Evolutionary conservation across 2,888 invertebrate genomes (phyloP), one percentile per base, ranked within the genome.

Genomic region (Acholoe squamosa): DNA sequence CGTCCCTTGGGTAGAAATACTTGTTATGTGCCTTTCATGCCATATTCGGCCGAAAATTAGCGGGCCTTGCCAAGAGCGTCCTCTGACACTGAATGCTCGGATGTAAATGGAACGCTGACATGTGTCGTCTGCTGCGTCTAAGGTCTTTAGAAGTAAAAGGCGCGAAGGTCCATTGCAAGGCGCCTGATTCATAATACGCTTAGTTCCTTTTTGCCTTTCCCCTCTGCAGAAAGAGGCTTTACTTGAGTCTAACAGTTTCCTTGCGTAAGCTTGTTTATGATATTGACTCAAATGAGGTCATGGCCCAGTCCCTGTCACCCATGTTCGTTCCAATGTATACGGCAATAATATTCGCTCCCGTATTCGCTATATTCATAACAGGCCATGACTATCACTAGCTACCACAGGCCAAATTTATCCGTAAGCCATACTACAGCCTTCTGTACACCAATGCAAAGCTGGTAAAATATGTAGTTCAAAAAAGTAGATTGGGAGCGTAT

Each of bases 81-180:
- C 28, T 28, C 28, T 71, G 71, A 71, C 71, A 71, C 71, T 25
- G 31, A 28, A 28, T 71, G 71, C 71, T 28, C 28, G 71, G 71
- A 71, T 28, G 61, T 61, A 61, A 61, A 61, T 19, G n/a, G 61
- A 25, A 71, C 28, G 28, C 71, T 28, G 71, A 71, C 71, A 71
- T 16, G 71, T 25, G 71, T 28, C 71, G 31, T 28, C 25, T 71
- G 71, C 71, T 28, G 12, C 61, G 12, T 28, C 71, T 71, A 71
- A 71, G 71, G 71, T 71, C 71, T 71, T 71, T 71, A 71, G 7
- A 28, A 43, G 71, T 1, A 71, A 71, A 71, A 71, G 71, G 71
- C 71, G 71, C 3, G 19, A 71, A 28, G 71, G 61, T 61, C 61
- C 71, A 71, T 71, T 14, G 71, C 28, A 28, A 14, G 71, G 5